Conservation (phyloP, 2,797 vertebrate genomes). For the Ispidina lecontei region DNA sequence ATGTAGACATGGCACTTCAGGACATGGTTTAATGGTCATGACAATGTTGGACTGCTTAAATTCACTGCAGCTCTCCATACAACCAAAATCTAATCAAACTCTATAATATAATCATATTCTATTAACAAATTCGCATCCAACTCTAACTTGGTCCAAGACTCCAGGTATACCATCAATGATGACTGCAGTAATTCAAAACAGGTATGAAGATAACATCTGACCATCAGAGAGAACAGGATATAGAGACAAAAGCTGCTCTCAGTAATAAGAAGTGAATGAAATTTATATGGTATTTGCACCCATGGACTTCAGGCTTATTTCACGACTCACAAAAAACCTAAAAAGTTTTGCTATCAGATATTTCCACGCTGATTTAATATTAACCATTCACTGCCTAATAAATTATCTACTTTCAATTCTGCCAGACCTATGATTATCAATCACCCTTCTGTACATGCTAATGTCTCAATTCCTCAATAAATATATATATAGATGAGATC, state of each 20-base stretch:
- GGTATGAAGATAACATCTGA: not conserved
- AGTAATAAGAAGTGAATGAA: not conserved
- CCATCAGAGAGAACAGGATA: not conserved
- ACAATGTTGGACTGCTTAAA: not conserved
- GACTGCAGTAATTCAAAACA: slow-evolving; percentile 25
- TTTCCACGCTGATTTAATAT: not conserved
- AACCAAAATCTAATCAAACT: not conserved
- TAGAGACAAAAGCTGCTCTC: not conserved
- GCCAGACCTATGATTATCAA: not conserved
- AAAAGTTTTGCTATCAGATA: not conserved
- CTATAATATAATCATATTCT: not conserved
- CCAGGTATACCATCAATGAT: not conserved
- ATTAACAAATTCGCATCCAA: not conserved
- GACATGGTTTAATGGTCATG: no score
- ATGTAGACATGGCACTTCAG: no score
- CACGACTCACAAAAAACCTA: not conserved
- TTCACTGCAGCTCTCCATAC: not conserved
- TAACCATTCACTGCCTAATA: not conserved
- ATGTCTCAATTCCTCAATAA: not conserved
- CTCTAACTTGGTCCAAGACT: not conserved
- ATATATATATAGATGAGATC: not conserved
- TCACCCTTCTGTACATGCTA: not conserved
- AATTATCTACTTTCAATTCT: not conserved
- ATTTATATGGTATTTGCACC: not conserved
- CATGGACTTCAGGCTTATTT: not conserved